Evolutionary conservation across 2,888 invertebrate genomes (phyloP), one percentile per base, ranked within the genome.

Genomic region (Drosophila paranaensis): DNA sequence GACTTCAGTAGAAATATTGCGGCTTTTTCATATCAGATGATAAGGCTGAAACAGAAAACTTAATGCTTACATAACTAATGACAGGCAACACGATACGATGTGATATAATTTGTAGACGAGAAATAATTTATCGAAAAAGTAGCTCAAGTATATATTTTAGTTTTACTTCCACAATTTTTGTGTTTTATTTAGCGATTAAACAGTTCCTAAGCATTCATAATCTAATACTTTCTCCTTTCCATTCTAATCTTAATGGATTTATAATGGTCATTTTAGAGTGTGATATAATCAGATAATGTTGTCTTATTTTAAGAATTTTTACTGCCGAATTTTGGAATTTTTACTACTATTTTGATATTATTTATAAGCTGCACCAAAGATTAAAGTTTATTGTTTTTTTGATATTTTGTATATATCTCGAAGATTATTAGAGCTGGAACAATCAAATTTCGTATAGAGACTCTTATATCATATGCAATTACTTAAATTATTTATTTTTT

Each of bases 21-120:
- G 50, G 16, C 54, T 69, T 54, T 77, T 69, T 74, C 78, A 50
- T 50, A 62, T 11, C 13, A 40, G n/a, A 60, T 40, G 74, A 78
- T 78, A 77, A 74, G 60, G 37, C 42, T 30, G 14, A 43, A 71
- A 35, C 10, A 33, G 33, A 53, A 51, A 56, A 42, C 20, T 30
- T 14, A 27, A 42, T 60, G 60, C 48, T 65, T 56, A 68, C 67
- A 62, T 60, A 68, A 69, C 64, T 72, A 65, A 74, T 56, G 61
- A 53, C 53, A 60, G 68, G 67, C 56, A 71, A 33, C 25, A 45
- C 27, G 27, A 37, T 51, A 60, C 35, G 20, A 50, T 42, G 51
- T 50, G 30, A 60, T 62, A 62, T 71, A 39, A 39, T 40, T 37
- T 30, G 11, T 40, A 14, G 14, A 37, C n/a, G 14, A 27, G 3